Conservation (phyloP, 35 echinoderm and acorn worm species). For the Lytechinus pictus region DNA sequence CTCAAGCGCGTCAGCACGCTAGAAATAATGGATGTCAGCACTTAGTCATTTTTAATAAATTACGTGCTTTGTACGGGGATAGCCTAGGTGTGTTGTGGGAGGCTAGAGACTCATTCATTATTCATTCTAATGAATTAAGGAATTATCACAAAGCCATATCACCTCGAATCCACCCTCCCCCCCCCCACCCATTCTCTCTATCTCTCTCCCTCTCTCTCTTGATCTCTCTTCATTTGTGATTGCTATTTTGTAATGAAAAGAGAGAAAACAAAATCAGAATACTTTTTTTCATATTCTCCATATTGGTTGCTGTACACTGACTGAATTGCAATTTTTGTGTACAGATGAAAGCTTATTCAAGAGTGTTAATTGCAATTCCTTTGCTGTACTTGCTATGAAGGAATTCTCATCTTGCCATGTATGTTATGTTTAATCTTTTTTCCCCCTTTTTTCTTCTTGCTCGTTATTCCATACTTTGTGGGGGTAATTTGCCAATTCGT, state of each 20-base stretch:
- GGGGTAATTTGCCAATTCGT: too few relatives aligned
- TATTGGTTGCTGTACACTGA: background rate
- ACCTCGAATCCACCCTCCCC: background rate
- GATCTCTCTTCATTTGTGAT: background rate
- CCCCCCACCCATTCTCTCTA: too few relatives aligned
- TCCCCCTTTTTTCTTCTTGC: too few relatives aligned
- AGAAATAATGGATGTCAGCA: slow-evolving; percentile 53
- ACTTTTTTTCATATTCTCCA: background rate
- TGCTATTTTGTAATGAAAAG: background rate
- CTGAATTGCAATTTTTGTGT: background rate
- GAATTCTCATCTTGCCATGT: too few relatives aligned
- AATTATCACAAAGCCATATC: slow-evolving; percentile 16
- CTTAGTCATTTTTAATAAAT: slow-evolving; percentile 60
- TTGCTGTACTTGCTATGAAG: too few relatives aligned
- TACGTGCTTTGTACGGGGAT: slow-evolving; percentile 44
- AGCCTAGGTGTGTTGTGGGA: background rate
- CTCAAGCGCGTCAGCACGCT: background rate
- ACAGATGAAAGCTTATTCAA: background rate
- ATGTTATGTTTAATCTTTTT: too few relatives aligned
- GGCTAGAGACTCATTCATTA: background rate
- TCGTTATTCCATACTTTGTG: too few relatives aligned
- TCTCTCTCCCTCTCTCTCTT: background rate
- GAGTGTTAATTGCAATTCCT: too few relatives aligned
- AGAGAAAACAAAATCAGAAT: background rate
- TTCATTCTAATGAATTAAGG: slow-evolving; percentile 42